phyloP scores from a whole-genome alignment of 2,888 invertebrate species.

The Cosmia trapezina region DNA sequence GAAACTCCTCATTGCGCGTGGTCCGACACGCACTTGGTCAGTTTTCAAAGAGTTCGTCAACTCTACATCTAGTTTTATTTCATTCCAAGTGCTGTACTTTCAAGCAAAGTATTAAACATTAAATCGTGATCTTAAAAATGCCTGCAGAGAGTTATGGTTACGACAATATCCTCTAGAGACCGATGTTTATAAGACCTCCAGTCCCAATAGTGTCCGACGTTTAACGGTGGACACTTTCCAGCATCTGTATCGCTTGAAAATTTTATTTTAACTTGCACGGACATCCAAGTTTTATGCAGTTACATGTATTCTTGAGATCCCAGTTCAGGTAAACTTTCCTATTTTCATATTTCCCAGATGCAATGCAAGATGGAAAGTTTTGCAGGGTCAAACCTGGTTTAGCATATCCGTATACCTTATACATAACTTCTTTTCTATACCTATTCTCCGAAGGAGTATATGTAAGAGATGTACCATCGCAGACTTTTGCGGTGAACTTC shows the following conservation, averaged over 20 bases:
- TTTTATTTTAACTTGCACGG: slow-evolving; percentile 19
- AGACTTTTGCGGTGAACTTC: not conserved
- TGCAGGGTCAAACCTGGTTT: not conserved
- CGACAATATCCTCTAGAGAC: not conserved
- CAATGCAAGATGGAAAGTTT: slow-evolving; percentile 21
- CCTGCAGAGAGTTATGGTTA: not conserved
- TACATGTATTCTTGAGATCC: slow-evolving; percentile 4
- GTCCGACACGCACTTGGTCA: too few species aligned
- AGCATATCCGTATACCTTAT: not conserved
- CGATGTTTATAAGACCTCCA: not conserved
- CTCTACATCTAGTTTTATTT: too few species aligned
- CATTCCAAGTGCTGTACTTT: too few species aligned
- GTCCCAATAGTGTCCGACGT: not conserved
- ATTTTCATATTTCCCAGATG: slow-evolving; percentile 35
- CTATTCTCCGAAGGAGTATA: not conserved
- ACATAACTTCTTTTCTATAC: not conserved
- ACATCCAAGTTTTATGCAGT: slow-evolving; percentile 15
- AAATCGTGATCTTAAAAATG: not conserved
- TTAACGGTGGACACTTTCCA: not conserved
- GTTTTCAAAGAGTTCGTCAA: too few species aligned
- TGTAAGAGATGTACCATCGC: too few species aligned
- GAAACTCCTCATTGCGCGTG: too few species aligned
- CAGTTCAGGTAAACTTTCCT: slow-evolving; percentile 30
- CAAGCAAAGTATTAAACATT: not conserved
- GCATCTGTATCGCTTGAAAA: slow-evolving; percentile 15